phyloP scores from a whole-genome alignment of 2,797 vertebrate species.

The Danio jaintianensis region DNA sequence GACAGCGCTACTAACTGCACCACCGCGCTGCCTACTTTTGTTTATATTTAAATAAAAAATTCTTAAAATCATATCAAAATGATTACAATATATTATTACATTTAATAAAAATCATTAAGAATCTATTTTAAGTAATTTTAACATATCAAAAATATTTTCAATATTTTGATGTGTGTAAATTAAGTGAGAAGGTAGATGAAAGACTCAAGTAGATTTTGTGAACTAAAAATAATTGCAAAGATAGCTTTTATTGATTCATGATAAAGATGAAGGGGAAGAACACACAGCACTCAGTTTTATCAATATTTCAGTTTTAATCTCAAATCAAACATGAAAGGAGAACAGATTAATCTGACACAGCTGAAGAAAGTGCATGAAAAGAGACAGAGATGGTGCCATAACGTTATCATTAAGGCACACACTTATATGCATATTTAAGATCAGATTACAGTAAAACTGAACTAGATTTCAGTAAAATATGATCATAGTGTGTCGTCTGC shows the following conservation, averaged over 20 bases:
- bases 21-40: too few relatives aligned
- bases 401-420: slow-evolving; percentile 20
- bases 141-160: background rate
- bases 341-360: slow-evolving; percentile 11
- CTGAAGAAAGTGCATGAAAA: slow-evolving; percentile 23
- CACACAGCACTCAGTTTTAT: slow-evolving; percentile 9
- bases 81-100: too few relatives aligned
- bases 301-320: slow-evolving; percentile 35
- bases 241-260: background rate
- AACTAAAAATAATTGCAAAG: background rate
- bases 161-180: background rate
- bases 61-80: too few relatives aligned
- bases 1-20: too few relatives aligned
- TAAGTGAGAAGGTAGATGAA: background rate
- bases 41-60: too few relatives aligned
- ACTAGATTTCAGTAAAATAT: slow-evolving; percentile 27
- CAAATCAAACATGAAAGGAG: slow-evolving; percentile 36
- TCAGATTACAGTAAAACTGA: slow-evolving; percentile 30
- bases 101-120: too few relatives aligned
- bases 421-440: slow-evolving; percentile 19
- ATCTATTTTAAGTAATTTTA: background rate
- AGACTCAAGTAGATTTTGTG: background rate
- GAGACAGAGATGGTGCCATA: background rate
- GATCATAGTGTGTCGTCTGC: slow-evolving; percentile 8
- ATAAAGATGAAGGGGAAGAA: slow-evolving; percentile 11